These are phyloP conservation scores for Neosalanx taihuensis DNA, from an alignment of 2,797 vertebrate species.

Conservation along the genomic window DNA sequence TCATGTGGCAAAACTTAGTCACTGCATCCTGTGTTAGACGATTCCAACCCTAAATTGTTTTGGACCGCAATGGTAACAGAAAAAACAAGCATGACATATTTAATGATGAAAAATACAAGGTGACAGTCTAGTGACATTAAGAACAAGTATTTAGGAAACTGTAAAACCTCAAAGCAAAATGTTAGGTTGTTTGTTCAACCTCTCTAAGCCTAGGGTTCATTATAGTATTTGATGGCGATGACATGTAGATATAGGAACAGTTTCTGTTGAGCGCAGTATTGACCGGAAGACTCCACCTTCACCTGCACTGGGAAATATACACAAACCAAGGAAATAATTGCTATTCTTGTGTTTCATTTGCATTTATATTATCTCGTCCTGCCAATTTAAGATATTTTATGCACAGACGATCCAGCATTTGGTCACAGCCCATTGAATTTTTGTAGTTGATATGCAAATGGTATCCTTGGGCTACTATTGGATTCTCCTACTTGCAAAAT, in stretches of 20 bases:
- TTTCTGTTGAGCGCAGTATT: too few species aligned
- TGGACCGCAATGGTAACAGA: too few species aligned
- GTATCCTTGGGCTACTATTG: conserved; percentile 63
- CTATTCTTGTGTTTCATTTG: conserved; percentile 56
- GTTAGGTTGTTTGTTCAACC: too few species aligned
- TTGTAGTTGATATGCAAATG: conserved; percentile 64
- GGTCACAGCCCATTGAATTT: conserved; percentile 68
- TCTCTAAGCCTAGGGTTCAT: too few species aligned
- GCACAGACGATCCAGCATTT: conserved; percentile 55
- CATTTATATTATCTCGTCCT: conserved; percentile 63
- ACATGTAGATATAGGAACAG: neutral
- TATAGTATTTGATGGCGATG: neutral
- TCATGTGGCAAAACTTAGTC: too few species aligned
- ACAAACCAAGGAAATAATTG: conserved; percentile 51
- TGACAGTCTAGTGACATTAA: too few species aligned
- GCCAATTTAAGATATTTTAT: conserved; percentile 57
- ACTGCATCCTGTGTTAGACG: too few species aligned
- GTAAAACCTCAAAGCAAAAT: too few species aligned
- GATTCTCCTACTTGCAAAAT: conserved; percentile 48
- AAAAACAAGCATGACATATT: too few species aligned
- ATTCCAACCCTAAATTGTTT: too few species aligned
- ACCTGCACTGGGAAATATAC: conserved; percentile 5
- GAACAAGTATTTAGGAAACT: too few species aligned
- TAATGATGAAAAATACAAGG: too few species aligned
- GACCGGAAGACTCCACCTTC: neutral